phyloP scores from a whole-genome alignment of 2,888 invertebrate genomes.

The Leptopterna dolabrata region DNA sequence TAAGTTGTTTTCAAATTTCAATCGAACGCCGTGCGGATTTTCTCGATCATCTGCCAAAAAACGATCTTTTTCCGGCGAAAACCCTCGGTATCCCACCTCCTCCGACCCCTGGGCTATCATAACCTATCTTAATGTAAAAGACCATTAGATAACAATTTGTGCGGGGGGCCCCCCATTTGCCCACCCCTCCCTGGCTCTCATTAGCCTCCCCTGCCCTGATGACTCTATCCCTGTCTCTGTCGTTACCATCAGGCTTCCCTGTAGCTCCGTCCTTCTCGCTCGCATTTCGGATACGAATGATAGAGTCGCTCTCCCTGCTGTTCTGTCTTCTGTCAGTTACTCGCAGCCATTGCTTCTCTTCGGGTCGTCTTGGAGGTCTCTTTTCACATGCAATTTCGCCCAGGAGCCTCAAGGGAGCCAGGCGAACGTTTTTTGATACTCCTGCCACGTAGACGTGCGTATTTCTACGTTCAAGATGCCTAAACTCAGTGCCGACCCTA shows the following conservation, averaged over 20 bases:
- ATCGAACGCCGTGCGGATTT: not conserved
- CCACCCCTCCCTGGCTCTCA: conserved; percentile 57
- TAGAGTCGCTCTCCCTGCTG: conserved; percentile 57
- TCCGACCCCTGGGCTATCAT: conserved; percentile 49
- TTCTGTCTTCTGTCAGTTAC: conserved; percentile 58
- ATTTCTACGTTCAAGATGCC: not conserved
- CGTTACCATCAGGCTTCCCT: conserved; percentile 33
- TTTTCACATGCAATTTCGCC: conserved; percentile 20
- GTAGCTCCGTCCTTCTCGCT: conserved; percentile 50
- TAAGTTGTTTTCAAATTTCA: not conserved
- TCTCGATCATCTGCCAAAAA: not conserved
- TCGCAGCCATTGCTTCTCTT: conserved; percentile 57
- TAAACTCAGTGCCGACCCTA: not conserved
- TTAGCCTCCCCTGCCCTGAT: conserved; percentile 57
- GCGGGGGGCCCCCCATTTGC: conserved; percentile 55
- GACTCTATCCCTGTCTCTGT: conserved; percentile 54
- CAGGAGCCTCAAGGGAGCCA: not conserved
- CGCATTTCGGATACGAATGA: conserved; percentile 59
- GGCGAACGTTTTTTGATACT: not conserved
- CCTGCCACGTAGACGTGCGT: not conserved
- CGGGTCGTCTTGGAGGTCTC: conserved; percentile 54
- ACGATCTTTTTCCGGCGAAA: conserved; percentile 15
- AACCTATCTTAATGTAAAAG: conserved; percentile 61
- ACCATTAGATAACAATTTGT: conserved; percentile 62
- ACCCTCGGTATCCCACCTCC: conserved; percentile 46